Evolutionary conservation across 2,888 invertebrate species (phyloP), one percentile per base, ranked within the genome.

Genomic region (Perizoma flavofasciatum): DNA sequence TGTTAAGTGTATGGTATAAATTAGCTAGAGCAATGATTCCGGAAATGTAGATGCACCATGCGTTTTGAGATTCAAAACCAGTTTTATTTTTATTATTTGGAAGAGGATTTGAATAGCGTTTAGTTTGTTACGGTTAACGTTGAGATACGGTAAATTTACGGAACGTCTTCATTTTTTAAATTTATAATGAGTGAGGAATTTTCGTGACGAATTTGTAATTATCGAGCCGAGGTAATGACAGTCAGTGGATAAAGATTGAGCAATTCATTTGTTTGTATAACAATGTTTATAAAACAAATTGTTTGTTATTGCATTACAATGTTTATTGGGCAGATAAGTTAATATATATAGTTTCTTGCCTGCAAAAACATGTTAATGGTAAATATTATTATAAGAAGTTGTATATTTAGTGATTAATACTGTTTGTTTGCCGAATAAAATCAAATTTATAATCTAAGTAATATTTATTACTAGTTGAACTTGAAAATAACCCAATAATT

Each of bases 41-140:
- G 80, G 80, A 80, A 80, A 74, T 67, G 59, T 72, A 72, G 72
- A 58, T 61, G 67, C 64, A 64, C 59, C 62, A 58, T 61, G 75
- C 75, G 68, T 73, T 71, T 63, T 59, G 66, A 69, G 65, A 58
- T 59, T 68, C 50, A 39, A 63, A 74, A 75, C 78, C 58, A 57
- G 78, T 75, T 72, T 59, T 63, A 56, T 40, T 63, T 64, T 70
- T 71, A 66, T 67, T 70, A 57, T 66, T 35, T 53, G 48, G 39
- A 43, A 57, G 55, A 49, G 55, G 60, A 66, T 67, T 65, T 66
- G 64, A 66, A 67, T 73, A 73, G 70, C 69, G 70, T 69, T 77
- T 69, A 67, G 74, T 74, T 51, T 62, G 62, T 52, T 71, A 72
- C 68, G 71, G 73, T 69, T 72, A 58, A 70, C 61, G 53, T 68